Base-by-base conservation (phyloP, 2,797 vertebrate genomes). In the Tokudaia muenninki region DNA sequence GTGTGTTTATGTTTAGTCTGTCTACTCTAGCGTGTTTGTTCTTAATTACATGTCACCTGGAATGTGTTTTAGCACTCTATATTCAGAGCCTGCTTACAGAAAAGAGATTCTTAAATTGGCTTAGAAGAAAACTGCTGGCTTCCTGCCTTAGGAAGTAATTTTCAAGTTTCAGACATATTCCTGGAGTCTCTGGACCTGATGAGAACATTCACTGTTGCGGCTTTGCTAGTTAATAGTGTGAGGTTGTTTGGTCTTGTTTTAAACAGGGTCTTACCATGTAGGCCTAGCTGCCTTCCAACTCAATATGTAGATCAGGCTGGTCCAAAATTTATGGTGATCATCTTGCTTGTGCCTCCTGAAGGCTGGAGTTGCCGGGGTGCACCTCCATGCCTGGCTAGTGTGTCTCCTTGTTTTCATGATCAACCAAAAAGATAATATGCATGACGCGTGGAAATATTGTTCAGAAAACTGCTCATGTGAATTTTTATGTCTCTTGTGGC, bases 51-150 rank as follows among this genome's bases (percentile, higher is more conserved):
- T 61, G 34, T 94, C 74, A 93, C 96, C 72, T 70, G 72, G 55
- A 47, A 61, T 94, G 50, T 34, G 41, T 95, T 91, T 83, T 47
- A 88, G 41, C 81, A 47, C 89, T 88, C 63, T 96, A 24, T 50
- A 29, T 95, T 75, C 55, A 41, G 63, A 90, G 55, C 59, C 59
- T 81, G 57, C 83, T 94, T 84, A 52, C 74, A 87, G 80, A 63
- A 96, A 96, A 80, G 90, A 93, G 72, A 75, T 52, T 13, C 83
- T 95, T 94, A 83, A 74, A 65, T 94, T 91, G 95, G 70, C 70
- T 67, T 65, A 52, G 63, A 44, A 52, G 72, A 17, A 92, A 91
- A 65, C 26, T 91, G 52, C 57, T 87, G 84, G 63, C 79, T 94
- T 81, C 55, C 10, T 84, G 92, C 31, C 90, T 91, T 92, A 79